A percentile compares a stretch with the other conserved stretches of the same genome.
These are phyloP conservation scores for Drosophila mettleri DNA, from an alignment of 2,888 invertebrate species.

Conservation along the genomic window DNA sequence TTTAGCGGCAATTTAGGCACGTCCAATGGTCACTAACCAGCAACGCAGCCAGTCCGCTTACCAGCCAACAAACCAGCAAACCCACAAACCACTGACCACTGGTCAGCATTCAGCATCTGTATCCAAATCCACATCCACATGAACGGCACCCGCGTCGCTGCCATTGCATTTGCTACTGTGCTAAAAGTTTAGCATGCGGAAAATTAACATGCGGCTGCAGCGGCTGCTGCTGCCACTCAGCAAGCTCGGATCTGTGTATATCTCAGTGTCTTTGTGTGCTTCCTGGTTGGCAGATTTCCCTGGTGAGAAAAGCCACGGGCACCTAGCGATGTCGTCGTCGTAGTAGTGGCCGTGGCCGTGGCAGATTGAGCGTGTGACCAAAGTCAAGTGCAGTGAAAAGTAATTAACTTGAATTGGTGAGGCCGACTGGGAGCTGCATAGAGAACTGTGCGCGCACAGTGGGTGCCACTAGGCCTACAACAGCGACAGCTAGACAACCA, in stretches of 20 bases:
- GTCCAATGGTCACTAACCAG: conserved; percentile 54
- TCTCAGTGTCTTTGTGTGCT: conserved; percentile 63
- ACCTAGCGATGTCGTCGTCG: conserved; percentile 41
- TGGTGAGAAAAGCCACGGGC: conserved; percentile 78
- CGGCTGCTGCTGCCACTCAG: conserved; percentile 58
- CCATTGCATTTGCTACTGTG: conserved; percentile 70
- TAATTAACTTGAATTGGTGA: conserved; percentile 75
- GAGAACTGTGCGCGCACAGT: conserved; percentile 55
- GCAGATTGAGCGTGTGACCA: conserved; percentile 78
- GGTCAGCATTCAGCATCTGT: conserved; percentile 20
- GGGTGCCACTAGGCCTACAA: conserved; percentile 49
- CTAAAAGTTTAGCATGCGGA: conserved; percentile 81
- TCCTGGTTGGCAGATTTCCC: conserved; percentile 73
- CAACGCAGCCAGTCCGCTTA: conserved; percentile 5
- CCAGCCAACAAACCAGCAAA: conserved; percentile 35
- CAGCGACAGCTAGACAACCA: not conserved
- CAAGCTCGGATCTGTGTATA: conserved; percentile 51
- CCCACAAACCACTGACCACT: conserved; percentile 50
- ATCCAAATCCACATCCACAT: conserved; percentile 24
- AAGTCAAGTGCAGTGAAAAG: conserved; percentile 80
- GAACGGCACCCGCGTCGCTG: conserved; percentile 67
- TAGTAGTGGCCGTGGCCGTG: conserved; percentile 33
- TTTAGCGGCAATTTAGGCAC: conserved; percentile 80
- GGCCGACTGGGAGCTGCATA: conserved; percentile 44
- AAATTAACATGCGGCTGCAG: conserved; percentile 77